Base-by-base conservation (phyloP, 2,888 invertebrate species). In the Xestoiulus laeticollis region DNA sequence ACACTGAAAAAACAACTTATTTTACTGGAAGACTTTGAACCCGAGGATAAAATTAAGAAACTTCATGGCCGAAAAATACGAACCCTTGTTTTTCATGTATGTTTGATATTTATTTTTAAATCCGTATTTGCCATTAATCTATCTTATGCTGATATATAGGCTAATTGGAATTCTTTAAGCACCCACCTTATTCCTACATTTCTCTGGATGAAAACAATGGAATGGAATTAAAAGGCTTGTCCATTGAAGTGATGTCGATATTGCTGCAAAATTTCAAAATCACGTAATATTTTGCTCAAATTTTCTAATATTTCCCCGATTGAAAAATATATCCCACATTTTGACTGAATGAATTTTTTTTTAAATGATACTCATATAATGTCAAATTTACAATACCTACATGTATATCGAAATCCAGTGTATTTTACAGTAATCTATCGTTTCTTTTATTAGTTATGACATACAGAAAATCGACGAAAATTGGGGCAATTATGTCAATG, bases 11-110 rank as follows among this genome's bases (percentile, higher is more conserved):
- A 30, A 78, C 30, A 78, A 14, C 22, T 78, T 0, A 78, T 30
- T 26, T 14, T 78, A 14, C 14, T 78, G 3, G 78, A 78, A 78
- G 78, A 78, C 12, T 78, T 78, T 78, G 78, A 78, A 30, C 78
- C 78, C 78, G 30, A 30, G 3, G 78, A 30, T 30, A 78, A 78
- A 78, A 78, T 78, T 30, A 78, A 78, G 2, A 78, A 30, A 30
- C 78, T 78, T 30, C 30, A 78, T 30, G 78, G 78, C 26, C 30
- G 78, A 78, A 78, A 78, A 78, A 78, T 78, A 14, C 78, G 78
- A 78, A 78, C 78, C 30, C 8, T 78, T 30, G 78, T 78, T 30
- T 78, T 78, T 78, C 30, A 78, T 26, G 78, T 30, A 68, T 10
- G 10, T 26, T 6, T 14, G 26, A 30, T 38, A 38, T 0, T 38